Evolutionary conservation across 2,113 vertebrate genomes (phyloP), one percentile per base, ranked within the genome.

Genomic region (Merops nubicus): DNA sequence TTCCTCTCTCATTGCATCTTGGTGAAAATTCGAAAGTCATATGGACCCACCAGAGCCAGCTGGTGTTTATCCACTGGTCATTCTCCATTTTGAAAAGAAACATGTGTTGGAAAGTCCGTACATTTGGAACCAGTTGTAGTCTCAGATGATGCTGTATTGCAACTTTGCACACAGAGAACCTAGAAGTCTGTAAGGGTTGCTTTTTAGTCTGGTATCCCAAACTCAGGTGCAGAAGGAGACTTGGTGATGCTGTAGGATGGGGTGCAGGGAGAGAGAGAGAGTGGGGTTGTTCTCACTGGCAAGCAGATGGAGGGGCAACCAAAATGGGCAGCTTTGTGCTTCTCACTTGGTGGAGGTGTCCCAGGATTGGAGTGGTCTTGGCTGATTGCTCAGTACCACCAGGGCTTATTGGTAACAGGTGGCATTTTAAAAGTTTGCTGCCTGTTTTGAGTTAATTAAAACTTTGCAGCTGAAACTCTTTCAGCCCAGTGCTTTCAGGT

Each of bases 381-480:
- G n/a, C 33, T 1, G 1, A 10, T 31, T 15, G 31, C 59, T 70
- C 5, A 4, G 21, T 25, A 60, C n/a, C 4, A 1, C 45, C 2
- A 11, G 4, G 8, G 6, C 42, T 92, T 67, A 11, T 25, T 86
- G 38, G 38, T 40, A 72, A 73, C 81, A 88, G 43, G 42, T 89
- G 63, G 18, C 31, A 75, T 59, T 94, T 85, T 7, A 51, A 36
- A 95, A 93, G 34, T 78, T 89, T 70, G 14, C 56, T 79, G 64
- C 33, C 34, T 59, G 9, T 56, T 65, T 85, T 7, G 15, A 68
- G 34, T 85, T 82, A 85, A 82, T 89, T 88, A 77, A 91, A 93
- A 88, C 60, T 75, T 92, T 26, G 22, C 73, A 86, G 51, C 72
- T 93, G 56, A n/a, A 94, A 29, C 19, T 73, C 81, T 91, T 93